These are phyloP conservation scores for Habrosyne pyritoides DNA, from an alignment of 2,888 invertebrate species.

Conservation along the genomic window DNA sequence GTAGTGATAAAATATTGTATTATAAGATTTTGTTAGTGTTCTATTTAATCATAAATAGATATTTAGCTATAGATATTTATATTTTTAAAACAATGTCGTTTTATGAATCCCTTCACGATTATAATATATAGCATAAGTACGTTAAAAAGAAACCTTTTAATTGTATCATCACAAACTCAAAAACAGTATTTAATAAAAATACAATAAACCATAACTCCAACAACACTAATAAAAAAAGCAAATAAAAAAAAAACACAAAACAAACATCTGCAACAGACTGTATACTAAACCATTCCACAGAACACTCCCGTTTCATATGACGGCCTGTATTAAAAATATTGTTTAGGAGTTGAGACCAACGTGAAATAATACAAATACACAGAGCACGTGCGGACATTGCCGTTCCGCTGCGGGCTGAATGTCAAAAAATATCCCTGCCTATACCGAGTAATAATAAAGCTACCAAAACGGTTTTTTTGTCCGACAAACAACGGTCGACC, in stretches of 20 bases:
- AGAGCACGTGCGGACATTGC: constrained; percentile 10
- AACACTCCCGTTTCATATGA: constrained; percentile 7
- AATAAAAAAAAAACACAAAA: not conserved
- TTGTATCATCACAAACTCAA: no score
- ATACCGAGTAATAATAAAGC: no score
- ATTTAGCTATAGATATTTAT: no score
- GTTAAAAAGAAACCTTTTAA: no score
- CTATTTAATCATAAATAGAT: no score
- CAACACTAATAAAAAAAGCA: not conserved
- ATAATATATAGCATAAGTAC: no score
- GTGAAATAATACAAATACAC: constrained; percentile 21
- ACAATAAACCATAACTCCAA: not conserved
- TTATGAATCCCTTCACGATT: no score
- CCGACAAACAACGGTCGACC: no score
- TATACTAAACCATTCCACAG: not conserved
- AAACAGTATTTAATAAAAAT: not conserved
- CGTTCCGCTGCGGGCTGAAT: constrained; percentile 19
- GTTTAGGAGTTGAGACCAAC: constrained; percentile 32
- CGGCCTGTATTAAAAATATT: constrained; percentile 21
- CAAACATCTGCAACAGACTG: not conserved
- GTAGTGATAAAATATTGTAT: not conserved
- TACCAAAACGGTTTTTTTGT: no score
- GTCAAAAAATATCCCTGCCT: constrained; percentile 23
- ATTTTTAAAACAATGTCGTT: no score
- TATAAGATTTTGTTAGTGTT: no score